Evolutionary conservation across 2,797 vertebrate genomes (phyloP).

Genomic region (Spinus pinus): DNA sequence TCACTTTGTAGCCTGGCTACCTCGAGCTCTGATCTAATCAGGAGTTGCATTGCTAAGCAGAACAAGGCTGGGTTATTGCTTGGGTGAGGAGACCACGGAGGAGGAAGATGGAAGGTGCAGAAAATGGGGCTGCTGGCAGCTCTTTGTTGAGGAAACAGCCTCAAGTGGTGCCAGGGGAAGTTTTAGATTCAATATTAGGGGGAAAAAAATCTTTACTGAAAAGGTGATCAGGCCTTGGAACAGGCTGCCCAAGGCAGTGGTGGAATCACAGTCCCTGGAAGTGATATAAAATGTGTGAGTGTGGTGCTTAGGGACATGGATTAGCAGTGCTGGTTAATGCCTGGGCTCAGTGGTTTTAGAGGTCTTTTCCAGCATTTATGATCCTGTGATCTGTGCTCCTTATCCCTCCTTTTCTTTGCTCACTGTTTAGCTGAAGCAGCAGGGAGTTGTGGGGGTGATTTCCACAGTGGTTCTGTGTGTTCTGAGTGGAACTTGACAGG

Average conservation of each 20-base stretch:
- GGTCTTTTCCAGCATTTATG: not conserved
- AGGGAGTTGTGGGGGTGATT: not conserved
- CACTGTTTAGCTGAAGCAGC: not conserved
- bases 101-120: not conserved
- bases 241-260: not conserved
- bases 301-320: not conserved
- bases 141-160: not conserved
- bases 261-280: not conserved
- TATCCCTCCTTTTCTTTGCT: not conserved
- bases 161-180: not conserved
- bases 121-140: not conserved
- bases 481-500: not conserved
- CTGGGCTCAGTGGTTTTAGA: not conserved
- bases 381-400: not conserved
- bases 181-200: not conserved
- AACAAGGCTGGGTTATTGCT: not conserved
- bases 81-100: not conserved
- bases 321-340: not conserved
- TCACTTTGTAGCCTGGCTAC: not conserved
- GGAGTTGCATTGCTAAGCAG: not conserved
- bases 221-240: not conserved
- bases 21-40: conserved; percentile 46
- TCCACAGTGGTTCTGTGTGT: not conserved
- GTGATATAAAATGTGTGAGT: not conserved
- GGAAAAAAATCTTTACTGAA: not conserved